Conservation (phyloP, 2,888 invertebrate genomes). For the Ophion slaviceki region DNA sequence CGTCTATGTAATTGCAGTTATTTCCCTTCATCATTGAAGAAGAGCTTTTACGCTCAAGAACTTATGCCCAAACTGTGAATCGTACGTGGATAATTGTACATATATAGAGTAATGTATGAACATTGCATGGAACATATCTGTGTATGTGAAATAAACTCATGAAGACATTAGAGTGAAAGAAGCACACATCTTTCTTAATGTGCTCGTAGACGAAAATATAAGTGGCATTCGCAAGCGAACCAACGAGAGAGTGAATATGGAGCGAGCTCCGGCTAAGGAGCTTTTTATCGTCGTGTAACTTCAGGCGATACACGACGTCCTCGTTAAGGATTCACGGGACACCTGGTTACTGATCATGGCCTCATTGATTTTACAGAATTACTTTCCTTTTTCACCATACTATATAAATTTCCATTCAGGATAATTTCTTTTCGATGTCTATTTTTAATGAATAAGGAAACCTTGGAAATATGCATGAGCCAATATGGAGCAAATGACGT, state of each 20-base stretch:
- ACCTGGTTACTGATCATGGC: background rate
- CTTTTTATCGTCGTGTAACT: conserved; percentile 17
- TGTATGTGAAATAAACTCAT: conserved; percentile 1
- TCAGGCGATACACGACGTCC: conserved; percentile 10
- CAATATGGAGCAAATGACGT: too few species aligned
- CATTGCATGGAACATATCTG: background rate
- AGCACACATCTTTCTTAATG: background rate
- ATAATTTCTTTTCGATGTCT: too few species aligned
- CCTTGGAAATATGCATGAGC: too few species aligned
- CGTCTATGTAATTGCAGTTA: too few species aligned
- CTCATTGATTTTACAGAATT: background rate
- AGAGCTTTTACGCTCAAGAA: too few species aligned
- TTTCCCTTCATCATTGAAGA: too few species aligned
- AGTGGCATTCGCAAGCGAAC: conserved; percentile 29
- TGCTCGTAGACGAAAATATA: conserved; percentile 25
- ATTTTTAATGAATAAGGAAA: too few species aligned
- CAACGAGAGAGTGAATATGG: background rate
- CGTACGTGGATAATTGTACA: background rate
- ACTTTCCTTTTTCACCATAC: background rate
- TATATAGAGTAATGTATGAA: background rate
- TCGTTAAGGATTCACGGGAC: conserved; percentile 22
- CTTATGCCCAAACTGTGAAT: too few species aligned
- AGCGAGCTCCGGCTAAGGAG: background rate
- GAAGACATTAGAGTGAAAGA: conserved; percentile 1
- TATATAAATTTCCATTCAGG: background rate